Evolutionary conservation across 2,113 vertebrate species (phyloP).

Genomic region (Lutjanus erythropterus): DNA sequence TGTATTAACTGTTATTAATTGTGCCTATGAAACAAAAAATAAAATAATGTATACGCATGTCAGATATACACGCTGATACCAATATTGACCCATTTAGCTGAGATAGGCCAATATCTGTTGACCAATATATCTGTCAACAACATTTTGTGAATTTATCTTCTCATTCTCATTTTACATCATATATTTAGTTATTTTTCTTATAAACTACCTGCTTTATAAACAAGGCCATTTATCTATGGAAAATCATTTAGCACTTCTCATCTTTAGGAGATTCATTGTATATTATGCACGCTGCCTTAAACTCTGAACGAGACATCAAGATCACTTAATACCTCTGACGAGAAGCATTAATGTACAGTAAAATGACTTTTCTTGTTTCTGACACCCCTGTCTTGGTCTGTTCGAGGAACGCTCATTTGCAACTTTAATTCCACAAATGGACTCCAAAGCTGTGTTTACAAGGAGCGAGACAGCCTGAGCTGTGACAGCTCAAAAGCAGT

Average conservation of each 20-base stretch:
- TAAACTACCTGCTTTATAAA: constrained; percentile 1
- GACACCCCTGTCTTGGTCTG: constrained; percentile 56
- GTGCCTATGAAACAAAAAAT: no score
- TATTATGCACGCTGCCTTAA: constrained; percentile 54
- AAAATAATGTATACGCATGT: no score
- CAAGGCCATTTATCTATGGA: constrained; percentile 2
- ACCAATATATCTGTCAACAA: no score
- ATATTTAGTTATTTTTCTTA: neutral
- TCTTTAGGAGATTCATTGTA: constrained; percentile 23
- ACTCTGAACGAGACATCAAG: constrained; percentile 54
- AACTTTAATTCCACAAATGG: constrained; percentile 79
- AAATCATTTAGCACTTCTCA: constrained; percentile 11
- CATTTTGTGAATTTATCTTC: neutral
- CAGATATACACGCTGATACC: no score
- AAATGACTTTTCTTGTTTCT: constrained; percentile 66
- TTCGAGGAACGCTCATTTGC: constrained; percentile 70
- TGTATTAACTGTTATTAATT: no score
- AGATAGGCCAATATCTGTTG: no score
- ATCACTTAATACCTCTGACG: constrained; percentile 49
- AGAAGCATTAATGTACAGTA: constrained; percentile 50
- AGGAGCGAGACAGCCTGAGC: constrained; percentile 56
- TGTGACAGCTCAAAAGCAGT: constrained; percentile 73
- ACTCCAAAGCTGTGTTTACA: constrained; percentile 77
- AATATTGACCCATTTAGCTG: no score
- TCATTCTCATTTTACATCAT: neutral